Evolutionary conservation across 2,113 vertebrate genomes (phyloP).

Genomic region (Aphelocoma coerulescens): DNA sequence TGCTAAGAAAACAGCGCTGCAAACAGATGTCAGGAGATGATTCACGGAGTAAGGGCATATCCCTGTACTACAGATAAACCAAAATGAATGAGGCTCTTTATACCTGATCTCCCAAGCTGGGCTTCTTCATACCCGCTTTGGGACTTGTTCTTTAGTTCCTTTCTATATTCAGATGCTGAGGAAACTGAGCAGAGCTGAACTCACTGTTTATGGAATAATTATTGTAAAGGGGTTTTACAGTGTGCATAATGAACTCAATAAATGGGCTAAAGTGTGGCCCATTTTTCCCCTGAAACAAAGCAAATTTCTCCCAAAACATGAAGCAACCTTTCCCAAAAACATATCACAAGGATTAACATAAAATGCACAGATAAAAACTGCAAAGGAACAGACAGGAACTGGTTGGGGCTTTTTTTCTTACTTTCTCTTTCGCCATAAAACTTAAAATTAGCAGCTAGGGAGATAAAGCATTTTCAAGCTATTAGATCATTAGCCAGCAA

Average conservation of each 20-base stretch:
- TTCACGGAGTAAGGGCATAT: conserved; percentile 43
- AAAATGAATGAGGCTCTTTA: conserved; percentile 41
- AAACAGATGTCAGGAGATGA: conserved; percentile 58
- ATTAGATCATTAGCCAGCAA: conserved; percentile 52
- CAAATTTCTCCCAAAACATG: neutral
- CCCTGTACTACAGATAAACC: conserved; percentile 49
- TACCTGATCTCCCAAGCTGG: conserved; percentile 44
- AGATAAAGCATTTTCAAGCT: conserved; percentile 47
- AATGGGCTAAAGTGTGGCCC: conserved; percentile 1
- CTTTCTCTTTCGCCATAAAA: neutral
- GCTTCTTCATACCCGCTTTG: neutral
- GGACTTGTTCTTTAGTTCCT: neutral
- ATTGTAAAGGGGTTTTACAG: neutral
- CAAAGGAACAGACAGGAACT: neutral
- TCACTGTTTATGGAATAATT: conserved; percentile 25
- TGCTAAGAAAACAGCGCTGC: conserved; percentile 69
- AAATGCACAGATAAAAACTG: neutral
- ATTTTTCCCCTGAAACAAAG: neutral
- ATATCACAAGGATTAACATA: neutral
- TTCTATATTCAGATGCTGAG: neutral
- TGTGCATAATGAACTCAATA: neutral
- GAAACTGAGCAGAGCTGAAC: neutral
- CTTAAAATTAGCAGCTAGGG: neutral
- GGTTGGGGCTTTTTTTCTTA: neutral
- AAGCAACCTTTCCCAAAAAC: neutral